Conservation (phyloP, 2,888 invertebrate species). For the Drosophila tripunctata region DNA sequence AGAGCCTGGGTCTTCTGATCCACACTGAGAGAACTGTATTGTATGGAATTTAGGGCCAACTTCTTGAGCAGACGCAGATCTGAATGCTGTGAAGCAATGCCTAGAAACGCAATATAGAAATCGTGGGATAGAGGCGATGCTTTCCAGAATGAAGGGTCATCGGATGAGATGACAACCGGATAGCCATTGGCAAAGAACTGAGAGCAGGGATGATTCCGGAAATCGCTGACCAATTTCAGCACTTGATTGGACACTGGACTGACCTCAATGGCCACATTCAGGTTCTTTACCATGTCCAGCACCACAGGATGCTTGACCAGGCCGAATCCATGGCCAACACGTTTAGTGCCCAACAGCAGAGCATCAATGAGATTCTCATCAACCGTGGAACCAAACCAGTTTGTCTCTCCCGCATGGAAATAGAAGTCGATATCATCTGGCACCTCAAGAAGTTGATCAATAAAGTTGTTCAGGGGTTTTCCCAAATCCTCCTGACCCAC, state of each 20-base stretch:
- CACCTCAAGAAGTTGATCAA: conserved; percentile 85
- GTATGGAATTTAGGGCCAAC: conserved; percentile 90
- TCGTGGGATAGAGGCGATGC: conserved; percentile 90
- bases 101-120: conserved; percentile 91
- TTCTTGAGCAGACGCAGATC: conserved; percentile 90
- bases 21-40: conserved; percentile 87
- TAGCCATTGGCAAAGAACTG: conserved; percentile 87
- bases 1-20: conserved; percentile 85
- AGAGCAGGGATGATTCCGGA: conserved; percentile 90
- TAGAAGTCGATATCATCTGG: conserved; percentile 87
- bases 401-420: conserved; percentile 93
- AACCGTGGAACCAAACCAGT: conserved; percentile 88
- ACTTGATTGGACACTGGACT: conserved; percentile 92
- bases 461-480: conserved; percentile 87
- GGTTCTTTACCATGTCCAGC: conserved; percentile 86
- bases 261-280: conserved; percentile 89
- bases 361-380: conserved; percentile 92
- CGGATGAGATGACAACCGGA: conserved; percentile 91
- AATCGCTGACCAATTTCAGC: conserved; percentile 88
- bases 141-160: conserved; percentile 92
- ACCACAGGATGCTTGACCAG: conserved; percentile 89
- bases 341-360: conserved; percentile 88
- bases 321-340: conserved; percentile 92
- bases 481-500: conserved; percentile 92
- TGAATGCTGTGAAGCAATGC: conserved; percentile 88